phyloP scores from a whole-genome alignment of 2,113 vertebrate genomes.

The Phrynosoma blainvillii region DNA sequence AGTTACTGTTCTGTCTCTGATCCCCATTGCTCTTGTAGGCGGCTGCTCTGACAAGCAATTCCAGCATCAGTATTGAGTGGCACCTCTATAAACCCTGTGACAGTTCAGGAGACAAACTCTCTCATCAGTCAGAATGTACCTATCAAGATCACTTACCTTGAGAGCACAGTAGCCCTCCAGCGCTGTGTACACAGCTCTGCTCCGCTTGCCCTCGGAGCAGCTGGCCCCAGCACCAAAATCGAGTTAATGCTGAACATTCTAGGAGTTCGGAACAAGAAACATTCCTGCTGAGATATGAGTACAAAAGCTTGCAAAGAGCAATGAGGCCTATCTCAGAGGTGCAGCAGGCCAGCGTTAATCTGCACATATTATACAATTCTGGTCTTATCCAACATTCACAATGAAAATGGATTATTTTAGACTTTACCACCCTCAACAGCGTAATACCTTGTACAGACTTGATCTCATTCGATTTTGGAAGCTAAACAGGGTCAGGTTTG shows the following conservation, averaged over 20 bases:
- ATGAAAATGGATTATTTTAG: background rate
- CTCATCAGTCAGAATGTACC: conserved; percentile 88
- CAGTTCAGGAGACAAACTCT: conserved; percentile 94
- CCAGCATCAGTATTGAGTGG: conserved; percentile 83
- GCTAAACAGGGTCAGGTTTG: too few relatives aligned
- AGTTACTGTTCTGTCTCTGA: conserved; percentile 81
- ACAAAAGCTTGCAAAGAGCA: conserved; percentile 31
- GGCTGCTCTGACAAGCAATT: conserved; percentile 85
- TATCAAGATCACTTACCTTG: conserved; percentile 91
- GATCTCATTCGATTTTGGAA: too few relatives aligned
- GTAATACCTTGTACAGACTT: too few relatives aligned
- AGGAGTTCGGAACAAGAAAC: conserved; percentile 39
- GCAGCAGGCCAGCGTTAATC: background rate
- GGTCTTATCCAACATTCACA: background rate
- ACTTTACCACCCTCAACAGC: too few relatives aligned
- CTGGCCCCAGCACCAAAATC: conserved; percentile 18
- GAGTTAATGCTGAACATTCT: conserved; percentile 54
- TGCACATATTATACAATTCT: conserved; percentile 35
- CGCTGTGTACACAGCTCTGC: conserved; percentile 63
- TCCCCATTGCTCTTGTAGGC: conserved; percentile 74
- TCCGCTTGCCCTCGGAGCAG: conserved; percentile 42
- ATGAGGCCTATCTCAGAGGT: accelerated
- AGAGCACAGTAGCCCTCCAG: conserved; percentile 45
- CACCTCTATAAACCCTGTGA: conserved; percentile 97
- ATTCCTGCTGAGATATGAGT: conserved; percentile 32